Percentiles rank a stretch among this genome's conserved stretches.
Conservation (phyloP, 2,113 vertebrate species). For the Thomomys bottae region DNA sequence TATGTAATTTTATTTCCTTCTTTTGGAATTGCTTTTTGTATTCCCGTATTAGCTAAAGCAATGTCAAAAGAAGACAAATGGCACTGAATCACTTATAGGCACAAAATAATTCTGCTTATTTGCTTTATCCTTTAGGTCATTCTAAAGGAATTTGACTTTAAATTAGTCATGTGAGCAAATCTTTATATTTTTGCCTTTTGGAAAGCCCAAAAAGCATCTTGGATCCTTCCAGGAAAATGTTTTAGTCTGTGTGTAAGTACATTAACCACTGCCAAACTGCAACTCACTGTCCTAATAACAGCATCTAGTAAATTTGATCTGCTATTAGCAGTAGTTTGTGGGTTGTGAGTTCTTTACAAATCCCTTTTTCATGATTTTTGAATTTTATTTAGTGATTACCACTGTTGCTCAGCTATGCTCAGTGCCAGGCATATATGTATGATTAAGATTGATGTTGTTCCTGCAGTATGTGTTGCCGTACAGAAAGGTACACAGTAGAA, state of each 20-base stretch:
- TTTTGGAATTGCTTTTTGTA: slow-evolving; percentile 66
- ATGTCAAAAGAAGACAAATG: slow-evolving; percentile 43
- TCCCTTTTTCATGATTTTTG: neutral
- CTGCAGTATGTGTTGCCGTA: neutral
- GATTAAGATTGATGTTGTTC: neutral
- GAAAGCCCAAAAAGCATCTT: slow-evolving; percentile 78
- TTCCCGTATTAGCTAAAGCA: slow-evolving; percentile 38
- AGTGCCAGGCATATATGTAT: neutral
- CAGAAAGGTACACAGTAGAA: neutral
- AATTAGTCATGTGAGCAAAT: slow-evolving; percentile 41
- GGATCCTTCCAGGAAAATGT: slow-evolving; percentile 66
- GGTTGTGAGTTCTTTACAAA: neutral
- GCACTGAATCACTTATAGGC: slow-evolving; percentile 11
- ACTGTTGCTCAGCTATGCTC: neutral
- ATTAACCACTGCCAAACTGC: slow-evolving; percentile 42
- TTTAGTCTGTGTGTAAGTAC: slow-evolving; percentile 52
- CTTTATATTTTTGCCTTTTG: slow-evolving; percentile 28
- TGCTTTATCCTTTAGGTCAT: neutral
- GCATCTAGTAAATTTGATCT: slow-evolving; percentile 48
- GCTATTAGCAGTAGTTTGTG: slow-evolving; percentile 50
- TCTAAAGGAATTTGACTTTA: slow-evolving; percentile 21
- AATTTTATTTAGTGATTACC: neutral
- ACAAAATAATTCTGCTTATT: slow-evolving; percentile 44
- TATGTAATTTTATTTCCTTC: slow-evolving; percentile 57
- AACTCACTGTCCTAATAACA: slow-evolving; percentile 56